Conservation (phyloP, 2,888 invertebrate species). For the Amiota communis region DNA sequence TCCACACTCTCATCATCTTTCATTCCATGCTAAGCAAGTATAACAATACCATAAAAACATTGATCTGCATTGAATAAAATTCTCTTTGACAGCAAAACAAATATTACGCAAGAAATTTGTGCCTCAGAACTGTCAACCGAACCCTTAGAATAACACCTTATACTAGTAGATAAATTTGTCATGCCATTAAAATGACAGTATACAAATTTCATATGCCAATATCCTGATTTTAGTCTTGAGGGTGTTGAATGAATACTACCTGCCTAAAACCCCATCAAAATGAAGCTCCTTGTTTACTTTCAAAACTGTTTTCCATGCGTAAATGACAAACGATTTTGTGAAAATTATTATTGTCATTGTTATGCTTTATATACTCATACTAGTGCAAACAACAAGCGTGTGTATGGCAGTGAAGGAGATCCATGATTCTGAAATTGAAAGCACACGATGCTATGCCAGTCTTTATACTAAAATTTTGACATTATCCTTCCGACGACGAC, state of each 20-base stretch:
- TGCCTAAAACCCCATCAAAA: neutral
- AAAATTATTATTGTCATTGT: constrained; percentile 67
- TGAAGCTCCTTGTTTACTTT: constrained; percentile 60
- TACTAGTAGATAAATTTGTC: neutral
- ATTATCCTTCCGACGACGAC: constrained; percentile 62
- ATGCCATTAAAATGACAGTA: neutral
- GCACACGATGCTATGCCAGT: no score
- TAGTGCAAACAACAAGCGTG: constrained; percentile 58
- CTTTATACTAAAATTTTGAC: constrained; percentile 41
- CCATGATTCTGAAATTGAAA: no score
- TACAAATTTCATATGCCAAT: neutral
- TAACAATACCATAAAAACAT: constrained; percentile 45
- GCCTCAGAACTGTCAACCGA: constrained; percentile 54
- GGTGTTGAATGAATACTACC: neutral
- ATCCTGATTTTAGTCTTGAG: no score
- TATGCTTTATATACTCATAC: constrained; percentile 46
- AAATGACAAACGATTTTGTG: constrained; percentile 67
- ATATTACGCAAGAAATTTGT: constrained; percentile 64
- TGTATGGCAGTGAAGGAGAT: no score
- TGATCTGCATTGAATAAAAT: constrained; percentile 47
- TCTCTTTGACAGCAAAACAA: constrained; percentile 64
- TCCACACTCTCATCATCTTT: no score
- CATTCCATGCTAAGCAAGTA: neutral
- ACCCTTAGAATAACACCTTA: neutral
- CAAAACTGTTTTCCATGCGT: constrained; percentile 69